A percentile compares a stretch with the other conserved stretches of the same genome.
These are phyloP conservation scores for Amblyopsis rosae DNA, from an alignment of 2,113 vertebrate species.

Conservation along the genomic window DNA sequence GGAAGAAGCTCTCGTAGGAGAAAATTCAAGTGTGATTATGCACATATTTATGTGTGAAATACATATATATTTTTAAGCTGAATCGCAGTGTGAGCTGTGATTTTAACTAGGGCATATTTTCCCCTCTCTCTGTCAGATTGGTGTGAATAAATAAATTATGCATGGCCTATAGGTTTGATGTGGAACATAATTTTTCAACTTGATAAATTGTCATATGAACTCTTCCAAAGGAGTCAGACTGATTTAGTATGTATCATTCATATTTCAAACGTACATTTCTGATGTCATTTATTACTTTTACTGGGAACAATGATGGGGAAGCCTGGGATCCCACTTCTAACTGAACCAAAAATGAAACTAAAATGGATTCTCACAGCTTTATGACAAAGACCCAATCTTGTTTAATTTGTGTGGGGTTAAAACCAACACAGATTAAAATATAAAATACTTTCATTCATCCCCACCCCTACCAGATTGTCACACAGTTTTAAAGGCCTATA, in stretches of 20 bases:
- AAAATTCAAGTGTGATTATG: slow-evolving; percentile 21
- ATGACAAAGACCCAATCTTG: slow-evolving; percentile 43
- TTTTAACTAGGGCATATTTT: slow-evolving; percentile 31
- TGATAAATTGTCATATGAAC: slow-evolving; percentile 1
- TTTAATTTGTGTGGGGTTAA: slow-evolving; percentile 41
- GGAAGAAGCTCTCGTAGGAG: slow-evolving; percentile 22
- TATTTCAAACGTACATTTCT: slow-evolving; percentile 17
- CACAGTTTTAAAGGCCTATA: neutral
- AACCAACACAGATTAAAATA: slow-evolving; percentile 26
- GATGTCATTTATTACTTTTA: slow-evolving; percentile 28
- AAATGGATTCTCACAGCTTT: slow-evolving; percentile 23
- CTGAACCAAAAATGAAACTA: slow-evolving; percentile 14
- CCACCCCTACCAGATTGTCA: slow-evolving; percentile 2
- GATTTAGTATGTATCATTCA: slow-evolving; percentile 14
- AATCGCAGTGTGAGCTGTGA: slow-evolving; percentile 16
- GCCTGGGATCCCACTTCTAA: slow-evolving; percentile 20
- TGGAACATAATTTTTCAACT: neutral
- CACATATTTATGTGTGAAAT: slow-evolving; percentile 19
- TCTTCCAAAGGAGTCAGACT: slow-evolving; percentile 5
- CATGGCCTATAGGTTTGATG: neutral
- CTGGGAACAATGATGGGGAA: slow-evolving; percentile 10
- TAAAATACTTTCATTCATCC: slow-evolving; percentile 8
- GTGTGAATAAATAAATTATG: slow-evolving; percentile 25
- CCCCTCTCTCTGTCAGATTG: slow-evolving; percentile 14
- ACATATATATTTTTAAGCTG: slow-evolving; percentile 9